Conservation (phyloP, 2,888 invertebrate genomes). For the Sialis fuliginosa region DNA sequence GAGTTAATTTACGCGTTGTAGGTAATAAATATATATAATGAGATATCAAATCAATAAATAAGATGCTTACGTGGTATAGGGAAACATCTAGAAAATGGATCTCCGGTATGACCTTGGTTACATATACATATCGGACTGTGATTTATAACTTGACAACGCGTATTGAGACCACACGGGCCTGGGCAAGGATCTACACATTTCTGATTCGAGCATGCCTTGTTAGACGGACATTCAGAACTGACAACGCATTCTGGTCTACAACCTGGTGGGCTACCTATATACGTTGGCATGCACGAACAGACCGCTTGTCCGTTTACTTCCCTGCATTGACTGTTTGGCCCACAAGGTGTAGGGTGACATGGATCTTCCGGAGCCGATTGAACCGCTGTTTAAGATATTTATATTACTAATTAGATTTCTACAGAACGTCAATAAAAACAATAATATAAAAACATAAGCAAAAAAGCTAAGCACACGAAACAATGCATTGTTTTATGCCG, state of each 20-base stretch:
- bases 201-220: constrained; percentile 22
- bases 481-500: too few species aligned
- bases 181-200: constrained; percentile 29
- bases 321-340: constrained; percentile 58
- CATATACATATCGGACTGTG: constrained; percentile 59
- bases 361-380: constrained; percentile 32
- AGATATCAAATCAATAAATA: neutral
- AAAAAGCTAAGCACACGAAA: too few species aligned
- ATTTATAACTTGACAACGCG: constrained; percentile 31
- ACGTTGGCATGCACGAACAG: constrained; percentile 39
- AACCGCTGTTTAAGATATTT: constrained; percentile 18
- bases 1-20: too few species aligned
- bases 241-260: constrained; percentile 38
- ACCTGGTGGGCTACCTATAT: constrained; percentile 39
- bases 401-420: too few species aligned
- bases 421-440: too few species aligned
- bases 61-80: constrained; percentile 19
- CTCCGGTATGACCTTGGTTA: constrained; percentile 20
- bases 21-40: too few species aligned
- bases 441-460: too few species aligned
- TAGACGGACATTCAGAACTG: constrained; percentile 32
- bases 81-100: constrained; percentile 54
- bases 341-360: constrained; percentile 60
- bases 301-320: constrained; percentile 36
- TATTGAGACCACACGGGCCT: constrained; percentile 32